These are phyloP conservation scores for Champsocephalus gunnari DNA, from an alignment of 2,797 vertebrate genomes.

Conservation along the genomic window DNA sequence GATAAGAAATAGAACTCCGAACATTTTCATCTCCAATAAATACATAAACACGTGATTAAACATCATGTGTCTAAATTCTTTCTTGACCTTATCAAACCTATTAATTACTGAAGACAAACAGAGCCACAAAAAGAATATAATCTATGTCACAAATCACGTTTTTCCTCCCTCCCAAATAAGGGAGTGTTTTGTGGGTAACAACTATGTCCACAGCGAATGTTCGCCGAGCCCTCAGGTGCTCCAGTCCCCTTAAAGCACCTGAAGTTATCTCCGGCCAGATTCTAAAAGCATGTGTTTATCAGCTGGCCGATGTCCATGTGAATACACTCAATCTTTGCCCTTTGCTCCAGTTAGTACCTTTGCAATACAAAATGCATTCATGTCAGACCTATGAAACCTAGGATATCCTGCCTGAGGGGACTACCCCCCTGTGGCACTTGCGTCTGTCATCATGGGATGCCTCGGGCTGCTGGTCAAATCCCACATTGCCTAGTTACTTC, in stretches of 20 bases:
- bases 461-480: constrained; percentile 39
- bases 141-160: neutral
- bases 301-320: constrained; percentile 14
- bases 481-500: constrained; percentile 31
- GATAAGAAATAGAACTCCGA: neutral
- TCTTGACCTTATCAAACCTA: constrained; percentile 2
- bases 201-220: neutral
- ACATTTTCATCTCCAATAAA: neutral
- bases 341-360: constrained; percentile 22
- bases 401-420: constrained; percentile 60
- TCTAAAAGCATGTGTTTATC: constrained; percentile 28
- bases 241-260: constrained; percentile 11
- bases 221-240: constrained; percentile 13
- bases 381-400: constrained; percentile 47
- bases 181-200: constrained; percentile 8
- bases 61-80: neutral
- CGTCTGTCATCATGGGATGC: constrained; percentile 55
- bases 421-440: constrained; percentile 48
- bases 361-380: constrained; percentile 31
- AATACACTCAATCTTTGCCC: constrained; percentile 6
- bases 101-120: constrained; percentile 18
- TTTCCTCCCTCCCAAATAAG: constrained; percentile 13
- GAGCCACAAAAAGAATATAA: constrained; percentile 3
- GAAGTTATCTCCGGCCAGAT: constrained; percentile 12
- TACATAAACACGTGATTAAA: neutral